These are phyloP conservation scores for Phrynocephalus vlangalii DNA, from an alignment of 2,797 vertebrate species.

Conservation along the genomic window DNA sequence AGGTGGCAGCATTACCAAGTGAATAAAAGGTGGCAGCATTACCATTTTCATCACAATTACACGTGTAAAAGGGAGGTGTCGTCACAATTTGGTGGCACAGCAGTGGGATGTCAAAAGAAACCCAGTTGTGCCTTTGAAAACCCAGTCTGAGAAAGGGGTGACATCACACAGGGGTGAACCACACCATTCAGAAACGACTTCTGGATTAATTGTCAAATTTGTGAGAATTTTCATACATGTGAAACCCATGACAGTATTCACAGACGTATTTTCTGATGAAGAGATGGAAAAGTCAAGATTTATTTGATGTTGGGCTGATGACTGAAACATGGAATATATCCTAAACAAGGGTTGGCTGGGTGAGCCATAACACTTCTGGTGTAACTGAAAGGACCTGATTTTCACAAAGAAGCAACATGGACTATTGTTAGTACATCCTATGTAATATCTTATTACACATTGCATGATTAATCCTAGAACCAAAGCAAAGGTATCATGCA, in stretches of 20 bases:
- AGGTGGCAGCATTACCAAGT: no score
- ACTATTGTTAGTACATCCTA: not conserved
- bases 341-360: not conserved
- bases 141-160: no score
- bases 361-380: not conserved
- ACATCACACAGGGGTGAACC: no score
- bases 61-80: no score
- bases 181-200: not conserved
- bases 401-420: not conserved
- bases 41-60: no score
- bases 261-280: no score
- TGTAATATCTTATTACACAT: not conserved
- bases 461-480: not conserved
- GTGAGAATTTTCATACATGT: not conserved
- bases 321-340: not conserved
- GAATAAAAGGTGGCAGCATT: no score
- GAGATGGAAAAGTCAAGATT: no score
- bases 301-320: no score
- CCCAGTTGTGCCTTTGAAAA: no score
- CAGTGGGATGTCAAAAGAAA: no score
- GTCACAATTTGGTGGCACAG: no score
- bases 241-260: not conserved
- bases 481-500: not conserved
- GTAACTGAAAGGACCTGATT: not conserved
- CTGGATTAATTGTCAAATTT: not conserved